Base-by-base conservation (phyloP, 2,888 invertebrate genomes). In the Tridacna crocea region DNA sequence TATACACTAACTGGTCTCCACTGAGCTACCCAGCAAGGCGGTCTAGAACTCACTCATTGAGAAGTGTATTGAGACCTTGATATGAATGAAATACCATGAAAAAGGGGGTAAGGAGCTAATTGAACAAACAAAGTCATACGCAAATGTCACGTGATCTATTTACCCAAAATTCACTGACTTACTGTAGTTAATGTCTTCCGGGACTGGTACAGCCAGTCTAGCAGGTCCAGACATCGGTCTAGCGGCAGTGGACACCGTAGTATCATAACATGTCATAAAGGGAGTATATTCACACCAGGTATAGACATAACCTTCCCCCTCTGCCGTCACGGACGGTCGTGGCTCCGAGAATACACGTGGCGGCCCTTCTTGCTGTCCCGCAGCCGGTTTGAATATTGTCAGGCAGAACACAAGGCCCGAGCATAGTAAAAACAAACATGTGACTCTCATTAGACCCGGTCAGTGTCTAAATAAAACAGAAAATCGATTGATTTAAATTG, bases 251-350 rank as follows among this genome's bases (percentile, higher is more conserved):
- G 70, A 70, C 51, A 70, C 70, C 15, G 70, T 70, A 10, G 70
- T 70, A 17, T 70, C 70, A 24, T 70, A 70, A 26, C 70, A 70
- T n/a, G 70, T 70, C 22, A 70, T 47, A 10, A 51, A 10, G 51
- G 70, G 70, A 17, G 19, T 70, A 19, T 70, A 70, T 51, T 70
- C 70, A 51, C 70, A 70, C 70, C 70, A 70, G 10, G 70, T 70
- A 51, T 70, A 70, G 13, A 51, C 0, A 26, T 70, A 70, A 0
- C 70, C 70, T 24, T 70, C 19, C 4, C 70, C 70, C 26, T 70
- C 51, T 24, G 70, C 70, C 13, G 70, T 70, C 24, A 70, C 70
- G 70, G 70, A 51, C 24, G 51, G 70, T 22, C 70, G 70, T 4
- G 70, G 70, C 0, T 27, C 51, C 15, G 70, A 36, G 70, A 70